These are phyloP conservation scores for Poeciliopsis turrubarensis DNA, from an alignment of 2,113 vertebrate species.

Conservation along the genomic window DNA sequence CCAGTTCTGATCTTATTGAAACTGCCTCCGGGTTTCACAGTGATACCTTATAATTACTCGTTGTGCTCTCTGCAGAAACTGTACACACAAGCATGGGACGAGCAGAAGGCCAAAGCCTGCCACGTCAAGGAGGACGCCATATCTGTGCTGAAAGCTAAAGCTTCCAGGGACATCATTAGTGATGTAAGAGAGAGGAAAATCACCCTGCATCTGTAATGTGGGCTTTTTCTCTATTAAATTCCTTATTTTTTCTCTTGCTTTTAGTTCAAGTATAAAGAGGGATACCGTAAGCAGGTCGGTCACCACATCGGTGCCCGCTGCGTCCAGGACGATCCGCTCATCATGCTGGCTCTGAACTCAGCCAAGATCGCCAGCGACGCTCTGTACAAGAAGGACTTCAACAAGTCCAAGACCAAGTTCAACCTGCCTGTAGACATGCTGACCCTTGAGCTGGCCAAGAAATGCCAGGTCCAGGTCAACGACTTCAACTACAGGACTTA, in stretches of 20 bases:
- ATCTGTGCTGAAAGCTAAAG: conserved; percentile 89
- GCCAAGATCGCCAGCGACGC: conserved; percentile 89
- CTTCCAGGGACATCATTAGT: conserved; percentile 88
- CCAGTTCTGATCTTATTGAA: not conserved
- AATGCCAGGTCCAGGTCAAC: conserved; percentile 88
- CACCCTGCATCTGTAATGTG: not conserved
- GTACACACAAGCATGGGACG: conserved; percentile 91
- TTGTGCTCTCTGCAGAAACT: conserved; percentile 84
- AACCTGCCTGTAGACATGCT: conserved; percentile 87
- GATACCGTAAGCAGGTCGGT: conserved; percentile 91
- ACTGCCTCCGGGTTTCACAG: not conserved
- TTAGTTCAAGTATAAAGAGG: conserved; percentile 85
- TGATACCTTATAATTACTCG: not conserved
- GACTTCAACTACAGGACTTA: conserved; percentile 85
- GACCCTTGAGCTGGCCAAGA: conserved; percentile 86
- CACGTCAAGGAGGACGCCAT: conserved; percentile 91
- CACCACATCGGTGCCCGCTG: conserved; percentile 88
- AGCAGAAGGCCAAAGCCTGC: conserved; percentile 84
- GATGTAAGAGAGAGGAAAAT: conserved; percentile 69
- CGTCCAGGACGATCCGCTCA: conserved; percentile 87
- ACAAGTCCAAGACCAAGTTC: conserved; percentile 89
- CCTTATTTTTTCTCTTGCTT: not conserved
- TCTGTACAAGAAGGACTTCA: conserved; percentile 91
- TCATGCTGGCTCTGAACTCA: conserved; percentile 85
- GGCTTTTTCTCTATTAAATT: too few relatives aligned